Conservation (phyloP, 2,888 invertebrate genomes). For the Hofmannophila pseudospretella region DNA sequence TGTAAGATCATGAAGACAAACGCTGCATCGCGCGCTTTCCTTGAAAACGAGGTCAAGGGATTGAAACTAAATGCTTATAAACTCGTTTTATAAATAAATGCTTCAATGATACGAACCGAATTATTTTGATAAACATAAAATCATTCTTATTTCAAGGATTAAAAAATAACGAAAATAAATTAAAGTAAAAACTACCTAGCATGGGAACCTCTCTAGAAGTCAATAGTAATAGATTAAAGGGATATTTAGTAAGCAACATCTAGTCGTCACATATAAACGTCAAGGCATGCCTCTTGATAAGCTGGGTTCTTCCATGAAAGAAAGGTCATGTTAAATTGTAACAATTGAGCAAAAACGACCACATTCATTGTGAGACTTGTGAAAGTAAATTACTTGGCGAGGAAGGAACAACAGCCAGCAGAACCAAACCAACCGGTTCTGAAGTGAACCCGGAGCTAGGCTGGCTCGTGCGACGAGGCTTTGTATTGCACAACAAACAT, state of each 20-base stretch:
- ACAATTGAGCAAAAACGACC: too few relatives aligned
- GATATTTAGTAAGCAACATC: too few relatives aligned
- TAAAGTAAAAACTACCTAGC: too few relatives aligned
- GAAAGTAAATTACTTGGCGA: slow-evolving; percentile 11
- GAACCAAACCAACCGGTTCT: slow-evolving; percentile 5
- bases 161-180: too few relatives aligned
- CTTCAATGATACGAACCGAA: too few relatives aligned
- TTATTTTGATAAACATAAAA: not conserved
- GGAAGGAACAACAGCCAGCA: not conserved
- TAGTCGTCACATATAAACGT: too few relatives aligned
- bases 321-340: too few relatives aligned
- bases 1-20: not conserved
- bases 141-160: too few relatives aligned
- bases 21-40: slow-evolving; percentile 8
- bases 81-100: slow-evolving; percentile 1
- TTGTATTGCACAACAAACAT: slow-evolving; percentile 5
- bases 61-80: slow-evolving; percentile 8
- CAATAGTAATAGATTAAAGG: too few relatives aligned
- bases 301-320: too few relatives aligned
- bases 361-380: slow-evolving; percentile 5
- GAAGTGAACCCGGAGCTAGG: slow-evolving; percentile 2
- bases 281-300: too few relatives aligned
- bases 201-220: too few relatives aligned
- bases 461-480: not conserved
- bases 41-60: slow-evolving; percentile 19